Base-by-base conservation (phyloP, 2,888 invertebrate species). In the Latrodectus elegans region DNA sequence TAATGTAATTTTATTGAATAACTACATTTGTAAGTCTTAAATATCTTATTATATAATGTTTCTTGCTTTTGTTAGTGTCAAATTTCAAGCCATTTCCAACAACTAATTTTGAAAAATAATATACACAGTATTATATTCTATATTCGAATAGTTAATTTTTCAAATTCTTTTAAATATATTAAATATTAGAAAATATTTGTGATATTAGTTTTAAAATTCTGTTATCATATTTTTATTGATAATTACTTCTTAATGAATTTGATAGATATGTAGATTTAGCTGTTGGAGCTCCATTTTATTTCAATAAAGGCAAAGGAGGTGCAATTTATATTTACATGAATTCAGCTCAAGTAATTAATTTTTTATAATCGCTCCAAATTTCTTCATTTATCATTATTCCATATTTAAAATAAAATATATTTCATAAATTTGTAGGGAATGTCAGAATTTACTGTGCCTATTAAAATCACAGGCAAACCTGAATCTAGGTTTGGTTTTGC, bases 271-370 rank as follows among this genome's bases (percentile, higher is more conserved):
- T 88, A n/a, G 98, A 98, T 92, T 93, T 98, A 81, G 93, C 97
- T 74, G 96, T 98, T 9, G 97, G 97, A 0, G 98, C 99, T 3
- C 99, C 99, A 4, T 97, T 98, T 93, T 99, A 96, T 92, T 97
- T 97, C 91, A 94, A 94, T n/a, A 94, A 95, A 90, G 94, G 91
- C 85, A 95, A 95, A 90, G 98, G 98, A 9, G 99, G 99, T 49
- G 98, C 98, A 1, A 97, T 99, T 12, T 99, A 99, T 92, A 93
- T 99, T 11, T 99, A 97, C 90, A 91, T 92, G 55, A 92, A 92
- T 88, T 91, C 91, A 53, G 84, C 95, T 60, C 76, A 89, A 55
- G 90, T 90, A 88, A 53, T 9, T 73, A n/a, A 12, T 1, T 49
- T 8, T 9, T n/a, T 12, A 9, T 64, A 38, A 1, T 22, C 9